Base-by-base conservation (phyloP, 2,888 invertebrate genomes). In the Gonocerus acuteangulatus region DNA sequence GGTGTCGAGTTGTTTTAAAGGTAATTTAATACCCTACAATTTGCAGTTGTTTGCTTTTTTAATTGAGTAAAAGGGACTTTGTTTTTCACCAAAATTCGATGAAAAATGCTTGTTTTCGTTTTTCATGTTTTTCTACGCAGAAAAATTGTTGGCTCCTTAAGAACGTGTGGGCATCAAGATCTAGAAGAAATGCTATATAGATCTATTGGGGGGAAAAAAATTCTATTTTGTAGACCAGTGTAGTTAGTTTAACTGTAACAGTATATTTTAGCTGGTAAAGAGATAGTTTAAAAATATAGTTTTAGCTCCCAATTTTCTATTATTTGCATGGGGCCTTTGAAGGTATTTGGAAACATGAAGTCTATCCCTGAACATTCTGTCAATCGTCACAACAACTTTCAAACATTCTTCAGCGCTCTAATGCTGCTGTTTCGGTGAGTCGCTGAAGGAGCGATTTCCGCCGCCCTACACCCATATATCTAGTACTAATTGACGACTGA, bases 311-410 rank as follows among this genome's bases (percentile, higher is more conserved):
- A 48, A 32, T 62, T 62, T 48, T 57, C 60, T 45, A 54, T 61
- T 19, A 52, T 64, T 49, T 62, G 61, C 62, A 65, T 66, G 67
- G 64, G 66, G 66, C 65, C 66, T 73, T 73, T 76, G 75, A 82
- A 91, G 90, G 89, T 93, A 75, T 94, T 94, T 80, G 93, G 93
- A 77, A 94, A 90, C 83, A 89, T 94, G 78, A 82, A 82, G 78
- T 83, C 89, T 79, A 86, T 88, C 78, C 85, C 89, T 74, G 84
- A 83, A 74, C 83, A 86, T 73, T 85, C 87, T 75, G 87, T 94
- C 78, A 91, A 89, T 81, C 83, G 91, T 73, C 93, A 94, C 83
- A 94, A 93, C 84, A 93, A 94, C 84, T 93, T 94, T 83, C 86
- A 89, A 79, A 86, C 87, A 74, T 94, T 93, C 82, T 85, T 88